Base-by-base conservation (phyloP, 1,140 invertebrate genomes). In the Harlomillsia oculata region DNA sequence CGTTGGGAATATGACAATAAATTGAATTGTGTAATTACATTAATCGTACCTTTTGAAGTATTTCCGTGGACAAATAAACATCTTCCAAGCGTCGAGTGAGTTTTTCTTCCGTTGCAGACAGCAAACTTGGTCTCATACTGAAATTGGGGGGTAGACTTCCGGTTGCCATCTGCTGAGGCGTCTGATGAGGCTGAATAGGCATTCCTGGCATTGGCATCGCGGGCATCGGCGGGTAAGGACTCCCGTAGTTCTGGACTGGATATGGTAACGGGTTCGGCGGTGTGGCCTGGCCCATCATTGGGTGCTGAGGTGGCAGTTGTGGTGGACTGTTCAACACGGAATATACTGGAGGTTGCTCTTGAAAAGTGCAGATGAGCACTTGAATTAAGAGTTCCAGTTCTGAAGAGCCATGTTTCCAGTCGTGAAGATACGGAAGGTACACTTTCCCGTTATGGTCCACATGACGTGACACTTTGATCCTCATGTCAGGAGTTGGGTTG, bases 361-460 rank as follows among this genome's bases (percentile, higher is more conserved):
- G 88, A 78, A 99, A 99, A 23, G 86, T 86, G 45, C 85, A 78
- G 52, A 88, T 85, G 84, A 99, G 87, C 30, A 94, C 80, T 76
- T 93, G 85, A 66, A 97, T 87, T 9, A 97, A 74, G 26, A 83
- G 82, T 5, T 86, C 69, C 59, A 97, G 73, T 72, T 94, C 89
- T 3, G 91, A 94, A 16, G 76, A 73, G 67, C 81, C 80, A 62
- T 84, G 80, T 66, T 82, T 80, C 96, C 96, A 99, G 65, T 97
- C 88, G 67, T 94, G 88, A 44, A 99, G 76, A 77, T 96, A 99
- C 6, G 95, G 95, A 58, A 99, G 75, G 73, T 96, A 97, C 54
- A 99, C 83, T 75, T 93, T 92, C 23, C 96, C 96, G 75, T 85
- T 94, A 60, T 86, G 82, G 73, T 98, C 94, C 8, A 99, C 93